Base-by-base conservation (phyloP, 35 echinoderm and acorn worm species). In the Ophioderma brevispina region DNA sequence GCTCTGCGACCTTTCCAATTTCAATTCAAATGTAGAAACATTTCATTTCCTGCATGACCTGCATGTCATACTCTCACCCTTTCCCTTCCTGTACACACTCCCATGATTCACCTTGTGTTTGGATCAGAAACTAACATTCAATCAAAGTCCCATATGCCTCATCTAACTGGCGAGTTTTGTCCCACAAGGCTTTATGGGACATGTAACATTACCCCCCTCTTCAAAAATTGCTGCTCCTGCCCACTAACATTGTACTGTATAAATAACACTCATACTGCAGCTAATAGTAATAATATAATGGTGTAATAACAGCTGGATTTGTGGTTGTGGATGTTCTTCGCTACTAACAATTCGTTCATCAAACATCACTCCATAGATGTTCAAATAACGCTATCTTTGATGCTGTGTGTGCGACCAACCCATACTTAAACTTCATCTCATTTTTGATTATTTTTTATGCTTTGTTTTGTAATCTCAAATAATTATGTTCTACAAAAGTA, bases 241-340 rank as follows among this genome's bases (percentile, higher is more conserved):
- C 28, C 59, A 70, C 59, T 70, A 70, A 70, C 59, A 70, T 70
- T 70, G 59, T 70, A 70, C 4, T 70, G n/a, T n/a, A n/a, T n/a
- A n/a, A n/a, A n/a, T n/a, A n/a, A 70, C 59, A 70, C 59, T 70
- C 59, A 70, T 70, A 70, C 59, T 70, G 59, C 59, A 70, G 59
- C 28, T 30, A 70, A 70, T 46, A 46, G 41, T 46, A 8, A 70
- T 70, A 70, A 15, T 70, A 70, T 70, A 8, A 70, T 70, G 17
- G n/a, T 25, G 59, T 70, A 70, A 70, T 70, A 70, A 70, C 59
- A 70, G 59, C 28, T 70, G 59, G 28, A 13, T 25, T 70, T 13
- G 59, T 70, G 5, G 17, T 46, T 46, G 41, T 46, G 41, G 59
- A 70, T 70, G 46, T 52, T 52, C 46, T 52, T 70, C 59, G 59